phyloP scores from a whole-genome alignment of 2,888 invertebrate genomes.

The Drosophila maculinotata region DNA sequence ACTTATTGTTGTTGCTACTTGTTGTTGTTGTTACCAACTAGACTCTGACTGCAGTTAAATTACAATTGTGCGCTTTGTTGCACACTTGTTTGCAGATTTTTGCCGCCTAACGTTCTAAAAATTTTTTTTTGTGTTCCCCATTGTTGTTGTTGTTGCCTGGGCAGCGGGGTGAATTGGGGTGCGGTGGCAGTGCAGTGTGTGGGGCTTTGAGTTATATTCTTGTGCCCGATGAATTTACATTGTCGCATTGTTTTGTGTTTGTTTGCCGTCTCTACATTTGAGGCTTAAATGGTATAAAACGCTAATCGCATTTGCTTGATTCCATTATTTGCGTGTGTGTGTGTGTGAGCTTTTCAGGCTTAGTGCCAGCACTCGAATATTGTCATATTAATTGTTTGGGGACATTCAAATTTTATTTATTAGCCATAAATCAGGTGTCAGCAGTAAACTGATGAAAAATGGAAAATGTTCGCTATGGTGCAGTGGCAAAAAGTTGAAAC shows the following conservation, averaged over 20 bases:
- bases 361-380: constrained; percentile 31
- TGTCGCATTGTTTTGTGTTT: constrained; percentile 52
- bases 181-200: neutral
- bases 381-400: constrained; percentile 59
- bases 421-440: constrained; percentile 63
- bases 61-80: constrained; percentile 80
- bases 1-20: constrained; percentile 26
- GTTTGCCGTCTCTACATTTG: constrained; percentile 36
- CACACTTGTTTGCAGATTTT: constrained; percentile 69
- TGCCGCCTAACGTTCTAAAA: constrained; percentile 43
- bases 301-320: constrained; percentile 72
- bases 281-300: constrained; percentile 72
- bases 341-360: constrained; percentile 15
- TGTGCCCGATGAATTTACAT: constrained; percentile 16
- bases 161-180: neutral
- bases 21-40: constrained; percentile 64
- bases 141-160: neutral
- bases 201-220: constrained; percentile 9
- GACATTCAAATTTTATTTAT: constrained; percentile 67
- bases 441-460: constrained; percentile 28
- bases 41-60: constrained; percentile 78
- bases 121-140: constrained; percentile 17
- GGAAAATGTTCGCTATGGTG: constrained; percentile 27
- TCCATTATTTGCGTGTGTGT: constrained; percentile 38
- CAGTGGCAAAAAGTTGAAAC: constrained; percentile 40